Percentiles rank a stretch among this genome's conserved stretches.
These are phyloP conservation scores for Cheilinus undulatus DNA, from an alignment of 2,113 vertebrate genomes.

Conservation along the genomic window DNA sequence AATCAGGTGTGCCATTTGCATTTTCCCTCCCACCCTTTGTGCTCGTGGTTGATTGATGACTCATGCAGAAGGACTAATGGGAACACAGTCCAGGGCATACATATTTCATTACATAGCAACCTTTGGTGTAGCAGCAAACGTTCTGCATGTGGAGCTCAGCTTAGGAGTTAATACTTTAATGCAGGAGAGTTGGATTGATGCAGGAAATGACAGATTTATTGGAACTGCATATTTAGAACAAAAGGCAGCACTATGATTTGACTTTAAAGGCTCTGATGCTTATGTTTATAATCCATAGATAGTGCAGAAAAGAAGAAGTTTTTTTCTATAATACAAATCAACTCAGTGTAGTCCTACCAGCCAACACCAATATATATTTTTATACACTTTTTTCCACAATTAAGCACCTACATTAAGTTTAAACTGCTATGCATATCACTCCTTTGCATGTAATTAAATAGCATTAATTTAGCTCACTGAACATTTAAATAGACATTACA, in stretches of 20 bases:
- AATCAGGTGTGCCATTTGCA: slow-evolving; percentile 32
- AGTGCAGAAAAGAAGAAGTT: not conserved
- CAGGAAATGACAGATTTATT: not conserved
- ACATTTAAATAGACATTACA: not conserved
- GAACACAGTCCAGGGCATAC: slow-evolving; percentile 26
- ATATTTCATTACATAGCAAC: slow-evolving; percentile 55
- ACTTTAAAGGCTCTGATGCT: not conserved
- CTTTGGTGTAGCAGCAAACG: slow-evolving; percentile 39
- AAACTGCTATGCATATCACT: not conserved
- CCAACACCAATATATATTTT: too few species aligned
- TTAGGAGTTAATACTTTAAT: not conserved
- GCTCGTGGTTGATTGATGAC: slow-evolving; percentile 56
- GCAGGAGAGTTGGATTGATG: not conserved
- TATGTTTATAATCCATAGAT: too few species aligned
- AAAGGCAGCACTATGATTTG: not conserved
- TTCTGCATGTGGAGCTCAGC: slow-evolving; percentile 26
- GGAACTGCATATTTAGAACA: not conserved
- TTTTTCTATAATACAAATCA: too few species aligned
- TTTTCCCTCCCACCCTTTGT: not conserved
- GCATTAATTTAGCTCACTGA: not conserved
- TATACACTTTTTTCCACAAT: too few species aligned
- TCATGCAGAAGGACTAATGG: slow-evolving; percentile 52
- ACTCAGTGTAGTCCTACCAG: too few species aligned
- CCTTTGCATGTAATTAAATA: not conserved
- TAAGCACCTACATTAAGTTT: not conserved